These are phyloP conservation scores for Drosophila sordidula DNA, from an alignment of 2,888 invertebrate genomes.

Conservation along the genomic window DNA sequence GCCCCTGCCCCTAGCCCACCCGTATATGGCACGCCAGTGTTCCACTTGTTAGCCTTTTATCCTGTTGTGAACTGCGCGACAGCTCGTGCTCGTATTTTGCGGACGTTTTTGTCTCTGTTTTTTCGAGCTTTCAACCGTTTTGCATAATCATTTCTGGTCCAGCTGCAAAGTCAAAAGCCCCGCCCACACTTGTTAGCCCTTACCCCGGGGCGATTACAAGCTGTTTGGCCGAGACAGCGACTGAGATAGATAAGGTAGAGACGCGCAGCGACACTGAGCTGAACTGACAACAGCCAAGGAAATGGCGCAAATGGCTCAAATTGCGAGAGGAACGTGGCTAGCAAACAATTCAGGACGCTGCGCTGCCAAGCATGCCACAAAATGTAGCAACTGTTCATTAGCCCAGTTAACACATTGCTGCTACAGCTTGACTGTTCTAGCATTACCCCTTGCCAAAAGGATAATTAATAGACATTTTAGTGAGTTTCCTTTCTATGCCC, in stretches of 20 bases:
- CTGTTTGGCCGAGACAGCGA: conserved; percentile 13
- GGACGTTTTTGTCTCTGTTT: background rate
- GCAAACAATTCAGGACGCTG: background rate
- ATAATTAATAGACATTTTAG: conserved; percentile 13
- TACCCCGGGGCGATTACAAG: conserved; percentile 5
- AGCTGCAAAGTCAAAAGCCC: conserved; percentile 3
- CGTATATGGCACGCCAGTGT: background rate
- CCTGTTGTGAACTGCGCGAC: background rate
- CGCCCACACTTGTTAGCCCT: background rate
- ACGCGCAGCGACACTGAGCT: conserved; percentile 16
- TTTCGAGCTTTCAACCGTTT: conserved; percentile 14
- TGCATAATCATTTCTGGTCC: conserved; percentile 41
- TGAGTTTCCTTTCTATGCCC: background rate
- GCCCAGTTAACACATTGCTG: conserved; percentile 21
- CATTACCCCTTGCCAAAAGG: background rate
- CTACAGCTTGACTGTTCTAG: background rate
- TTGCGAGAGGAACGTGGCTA: conserved; percentile 1
- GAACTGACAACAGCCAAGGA: conserved; percentile 14
- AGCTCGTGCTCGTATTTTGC: background rate
- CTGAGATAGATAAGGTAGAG: conserved; percentile 18
- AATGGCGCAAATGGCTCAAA: conserved; percentile 10
- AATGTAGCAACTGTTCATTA: conserved; percentile 34
- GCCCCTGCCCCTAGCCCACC: background rate
- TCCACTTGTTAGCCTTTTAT: conserved; percentile 9
- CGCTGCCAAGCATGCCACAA: conserved; percentile 5